A percentile compares a stretch with the other conserved stretches of the same genome.
These are phyloP conservation scores for Lithosia quadra DNA, from an alignment of 2,888 invertebrate species.

Conservation along the genomic window DNA sequence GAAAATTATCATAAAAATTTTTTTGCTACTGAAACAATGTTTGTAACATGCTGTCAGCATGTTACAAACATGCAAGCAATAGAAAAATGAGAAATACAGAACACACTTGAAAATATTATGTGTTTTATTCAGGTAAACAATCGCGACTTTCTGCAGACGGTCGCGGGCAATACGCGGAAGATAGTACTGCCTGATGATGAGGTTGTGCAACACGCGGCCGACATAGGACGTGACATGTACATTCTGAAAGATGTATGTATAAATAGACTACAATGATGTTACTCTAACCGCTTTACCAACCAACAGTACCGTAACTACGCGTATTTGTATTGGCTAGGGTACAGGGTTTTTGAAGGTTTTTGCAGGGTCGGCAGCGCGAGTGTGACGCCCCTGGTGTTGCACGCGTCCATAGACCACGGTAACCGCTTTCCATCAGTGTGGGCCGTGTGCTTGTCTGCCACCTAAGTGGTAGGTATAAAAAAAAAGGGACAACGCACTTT, in stretches of 20 bases:
- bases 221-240: slow-evolving; percentile 83
- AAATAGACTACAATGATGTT: not conserved
- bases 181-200: slow-evolving; percentile 81
- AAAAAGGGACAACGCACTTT: too few species aligned
- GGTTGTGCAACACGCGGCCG: slow-evolving; percentile 79
- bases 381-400: too few species aligned
- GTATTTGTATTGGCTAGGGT: too few species aligned
- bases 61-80: too few species aligned
- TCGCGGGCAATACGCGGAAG: slow-evolving; percentile 74
- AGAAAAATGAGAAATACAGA: slow-evolving; percentile 13
- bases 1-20: not conserved
- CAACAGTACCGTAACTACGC: too few species aligned
- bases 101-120: slow-evolving; percentile 33
- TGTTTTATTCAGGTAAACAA: slow-evolving; percentile 69
- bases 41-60: not conserved
- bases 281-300: too few species aligned
- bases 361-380: too few species aligned
- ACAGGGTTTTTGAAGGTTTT: too few species aligned
- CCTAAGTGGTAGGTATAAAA: too few species aligned
- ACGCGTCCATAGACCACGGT: too few species aligned
- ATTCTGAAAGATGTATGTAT: slow-evolving; percentile 74
- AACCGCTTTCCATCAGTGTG: too few species aligned
- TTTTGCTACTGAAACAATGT: not conserved
- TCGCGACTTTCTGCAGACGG: slow-evolving; percentile 79
- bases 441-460: too few species aligned